Conservation (phyloP, 2,888 invertebrate genomes). For the Hydrotaea cyrtoneurina region DNA sequence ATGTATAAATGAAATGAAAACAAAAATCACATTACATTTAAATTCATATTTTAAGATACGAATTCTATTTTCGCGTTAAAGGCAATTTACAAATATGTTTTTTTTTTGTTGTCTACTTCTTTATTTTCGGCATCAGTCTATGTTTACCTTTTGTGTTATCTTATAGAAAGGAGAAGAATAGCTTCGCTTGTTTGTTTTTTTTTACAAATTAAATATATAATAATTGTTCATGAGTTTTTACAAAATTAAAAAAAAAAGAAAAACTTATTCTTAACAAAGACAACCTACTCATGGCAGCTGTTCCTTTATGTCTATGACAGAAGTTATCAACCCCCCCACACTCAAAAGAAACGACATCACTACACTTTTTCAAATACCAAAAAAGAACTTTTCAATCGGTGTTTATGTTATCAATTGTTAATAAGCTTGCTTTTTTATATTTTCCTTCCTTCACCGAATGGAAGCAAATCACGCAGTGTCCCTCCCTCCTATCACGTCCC, state of each 20-base stretch:
- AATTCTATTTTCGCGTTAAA: constrained; percentile 47
- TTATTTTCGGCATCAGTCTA: constrained; percentile 3
- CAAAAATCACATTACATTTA: constrained; percentile 11
- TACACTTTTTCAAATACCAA: not conserved
- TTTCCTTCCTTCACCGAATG: not conserved
- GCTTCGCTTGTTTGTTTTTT: constrained; percentile 21
- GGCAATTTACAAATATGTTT: constrained; percentile 39
- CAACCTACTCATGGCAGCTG: constrained; percentile 17
- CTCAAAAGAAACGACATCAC: not conserved
- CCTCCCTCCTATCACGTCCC: not conserved
- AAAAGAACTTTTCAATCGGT: not conserved
- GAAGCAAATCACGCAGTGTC: not conserved
- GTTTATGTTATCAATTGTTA: constrained; percentile 8
- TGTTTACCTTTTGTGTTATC: constrained; percentile 22
- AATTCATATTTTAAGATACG: constrained; percentile 21
- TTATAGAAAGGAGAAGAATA: not conserved
- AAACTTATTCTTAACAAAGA: not conserved
- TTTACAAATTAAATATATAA: constrained; percentile 19
- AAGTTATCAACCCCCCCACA: not conserved
- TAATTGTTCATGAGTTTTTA: constrained; percentile 4
- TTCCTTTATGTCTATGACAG: not conserved
- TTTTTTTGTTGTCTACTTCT: not conserved
- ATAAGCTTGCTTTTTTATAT: not conserved
- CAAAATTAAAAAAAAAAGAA: not conserved
- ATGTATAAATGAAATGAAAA: constrained; percentile 73